Percentiles rank a stretch among this genome's conserved stretches.
Evolutionary conservation across 2,113 vertebrate genomes (phyloP).

Genomic region (Lepisosteus osseus): DNA sequence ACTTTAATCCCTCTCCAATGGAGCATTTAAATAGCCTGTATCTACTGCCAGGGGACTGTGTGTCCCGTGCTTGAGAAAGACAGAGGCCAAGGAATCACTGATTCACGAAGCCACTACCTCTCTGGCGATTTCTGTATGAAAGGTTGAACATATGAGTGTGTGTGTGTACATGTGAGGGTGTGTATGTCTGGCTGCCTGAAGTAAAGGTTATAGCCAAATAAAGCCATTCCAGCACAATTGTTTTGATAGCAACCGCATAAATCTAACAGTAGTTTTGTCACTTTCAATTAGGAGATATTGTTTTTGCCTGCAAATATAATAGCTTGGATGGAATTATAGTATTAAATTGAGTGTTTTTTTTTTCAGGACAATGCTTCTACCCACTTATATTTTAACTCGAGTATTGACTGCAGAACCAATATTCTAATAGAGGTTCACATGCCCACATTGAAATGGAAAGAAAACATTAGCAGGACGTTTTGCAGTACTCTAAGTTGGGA

Average conservation of each 20-base stretch:
- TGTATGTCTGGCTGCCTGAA: constrained; percentile 16
- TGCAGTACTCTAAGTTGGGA: no score
- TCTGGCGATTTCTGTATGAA: constrained; percentile 37
- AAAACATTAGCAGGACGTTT: no score
- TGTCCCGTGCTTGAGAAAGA: constrained; percentile 53
- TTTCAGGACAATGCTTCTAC: no score
- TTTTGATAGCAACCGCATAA: background rate
- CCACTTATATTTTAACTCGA: no score
- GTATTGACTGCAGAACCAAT: no score
- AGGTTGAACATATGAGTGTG: constrained; percentile 35
- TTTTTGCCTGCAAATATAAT: no score
- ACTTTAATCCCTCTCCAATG: constrained; percentile 99
- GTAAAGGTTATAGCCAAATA: background rate
- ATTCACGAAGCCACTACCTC: constrained; percentile 61
- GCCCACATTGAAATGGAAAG: no score
- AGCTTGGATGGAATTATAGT: no score
- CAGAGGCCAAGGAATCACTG: constrained; percentile 52
- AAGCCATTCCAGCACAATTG: background rate
- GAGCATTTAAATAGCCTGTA: constrained; percentile 99
- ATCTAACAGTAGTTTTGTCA: background rate
- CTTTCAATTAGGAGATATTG: no score
- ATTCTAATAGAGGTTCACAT: no score
- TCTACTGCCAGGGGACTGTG: constrained; percentile 67
- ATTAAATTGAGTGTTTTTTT: no score
- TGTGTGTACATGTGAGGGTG: constrained; percentile 9